These are phyloP conservation scores for Lordiphosa andalusiaca DNA, from an alignment of 2,888 invertebrate genomes.

Conservation along the genomic window DNA sequence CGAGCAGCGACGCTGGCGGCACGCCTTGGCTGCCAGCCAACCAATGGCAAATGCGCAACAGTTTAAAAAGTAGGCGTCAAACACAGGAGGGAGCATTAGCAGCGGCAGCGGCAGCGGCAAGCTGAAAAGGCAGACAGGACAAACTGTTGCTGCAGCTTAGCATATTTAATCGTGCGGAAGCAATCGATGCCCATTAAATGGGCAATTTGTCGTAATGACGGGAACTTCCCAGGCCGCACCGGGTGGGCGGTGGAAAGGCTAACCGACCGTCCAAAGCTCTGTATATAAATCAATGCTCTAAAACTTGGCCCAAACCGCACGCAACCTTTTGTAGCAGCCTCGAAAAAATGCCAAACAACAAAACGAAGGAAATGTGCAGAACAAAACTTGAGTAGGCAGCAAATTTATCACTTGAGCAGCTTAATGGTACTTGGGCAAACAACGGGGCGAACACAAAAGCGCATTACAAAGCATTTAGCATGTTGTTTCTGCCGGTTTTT, in stretches of 20 bases:
- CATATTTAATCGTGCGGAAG: conserved; percentile 71
- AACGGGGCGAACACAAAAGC: conserved; percentile 50
- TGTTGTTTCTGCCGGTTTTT: conserved; percentile 18
- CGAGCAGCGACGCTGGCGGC: conserved; percentile 31
- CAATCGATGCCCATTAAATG: conserved; percentile 69
- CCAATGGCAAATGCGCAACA: conserved; percentile 54
- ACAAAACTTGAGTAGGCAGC: conserved; percentile 45
- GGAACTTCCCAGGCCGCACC: neutral
- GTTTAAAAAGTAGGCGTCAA: conserved; percentile 60
- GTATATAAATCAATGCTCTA: conserved; percentile 63
- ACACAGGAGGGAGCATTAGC: conserved; percentile 13
- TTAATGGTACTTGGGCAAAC: conserved; percentile 66
- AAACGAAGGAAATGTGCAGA: conserved; percentile 17
- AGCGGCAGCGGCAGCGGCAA: conserved; percentile 2
- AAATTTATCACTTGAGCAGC: conserved; percentile 72
- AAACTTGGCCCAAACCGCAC: conserved; percentile 59
- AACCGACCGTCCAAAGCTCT: conserved; percentile 29
- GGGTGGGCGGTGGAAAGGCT: conserved; percentile 13
- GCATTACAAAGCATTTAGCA: conserved; percentile 68
- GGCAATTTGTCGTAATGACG: conserved; percentile 56
- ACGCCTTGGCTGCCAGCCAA: conserved; percentile 42
- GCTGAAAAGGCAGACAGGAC: conserved; percentile 4
- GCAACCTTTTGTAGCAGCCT: conserved; percentile 44
- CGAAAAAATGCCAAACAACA: neutral
- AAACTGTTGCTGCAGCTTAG: conserved; percentile 61